These are phyloP conservation scores for Todiramphus saurophagus DNA, from an alignment of 2,113 vertebrate genomes.

Conservation along the genomic window DNA sequence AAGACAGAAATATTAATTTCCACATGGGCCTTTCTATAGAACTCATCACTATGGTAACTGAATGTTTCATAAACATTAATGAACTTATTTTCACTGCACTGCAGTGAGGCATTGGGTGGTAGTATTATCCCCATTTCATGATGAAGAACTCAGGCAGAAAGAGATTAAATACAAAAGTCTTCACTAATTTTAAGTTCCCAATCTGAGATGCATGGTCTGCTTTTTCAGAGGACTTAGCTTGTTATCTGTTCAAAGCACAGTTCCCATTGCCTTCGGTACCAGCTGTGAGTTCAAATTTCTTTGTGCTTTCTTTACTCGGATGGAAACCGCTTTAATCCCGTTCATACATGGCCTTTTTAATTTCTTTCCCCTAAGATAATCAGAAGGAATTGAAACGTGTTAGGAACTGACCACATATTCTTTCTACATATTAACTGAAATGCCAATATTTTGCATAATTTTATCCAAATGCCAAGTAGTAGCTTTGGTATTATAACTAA, in stretches of 20 bases:
- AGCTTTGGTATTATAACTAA: neutral
- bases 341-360: neutral
- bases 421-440: neutral
- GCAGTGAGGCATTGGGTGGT: slow-evolving; percentile 54
- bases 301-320: slow-evolving; percentile 24
- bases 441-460: neutral
- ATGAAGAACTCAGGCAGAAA: slow-evolving; percentile 63
- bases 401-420: neutral
- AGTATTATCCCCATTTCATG: slow-evolving; percentile 48
- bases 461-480: neutral
- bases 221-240: slow-evolving; percentile 58
- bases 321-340: slow-evolving; percentile 28
- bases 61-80: slow-evolving; percentile 71
- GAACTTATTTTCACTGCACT: slow-evolving; percentile 66
- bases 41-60: slow-evolving; percentile 65
- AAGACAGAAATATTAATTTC: slow-evolving; percentile 72
- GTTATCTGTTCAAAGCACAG: slow-evolving; percentile 60
- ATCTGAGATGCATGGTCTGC: slow-evolving; percentile 46
- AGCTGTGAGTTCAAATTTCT: slow-evolving; percentile 61
- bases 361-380: slow-evolving; percentile 20
- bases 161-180: slow-evolving; percentile 55
- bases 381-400: neutral
- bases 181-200: slow-evolving; percentile 54
- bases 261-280: slow-evolving; percentile 14
- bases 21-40: slow-evolving; percentile 68